Base-by-base conservation (phyloP, 2,888 invertebrate genomes). In the Antheraea assamensis region DNA sequence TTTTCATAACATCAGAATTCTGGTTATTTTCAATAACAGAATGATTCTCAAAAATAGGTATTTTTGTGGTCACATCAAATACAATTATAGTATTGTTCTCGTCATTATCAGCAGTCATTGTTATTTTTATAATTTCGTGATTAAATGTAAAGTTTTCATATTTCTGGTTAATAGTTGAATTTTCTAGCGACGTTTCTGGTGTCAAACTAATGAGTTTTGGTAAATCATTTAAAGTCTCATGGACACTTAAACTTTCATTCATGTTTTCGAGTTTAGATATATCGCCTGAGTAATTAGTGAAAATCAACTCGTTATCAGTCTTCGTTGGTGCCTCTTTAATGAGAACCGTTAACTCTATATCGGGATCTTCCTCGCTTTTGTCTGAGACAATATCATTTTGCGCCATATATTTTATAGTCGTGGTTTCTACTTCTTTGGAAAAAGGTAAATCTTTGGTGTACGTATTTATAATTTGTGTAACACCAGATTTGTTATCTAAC, bases 291-390 rank as follows among this genome's bases (percentile, higher is more conserved):
- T 83, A 83, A 74, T 83, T 85, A 10, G 77, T 75, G 70, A 79
- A 77, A 70, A 76, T 76, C 71, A 76, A 52, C 73, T 82, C 80
- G 61, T 87, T 77, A 70, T 83, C 79, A 10, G 73, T 76, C 3
- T 80, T 76, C 55, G 81, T 79, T 30, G 81, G 74, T 49, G 79
- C 80, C 52, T 93, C 92, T 76, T 89, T 92, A 76, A 94, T 86
- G 71, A 90, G 85, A 47, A 94, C 90, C 2, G 90, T 92, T 0
- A 94, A 84, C 76, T 94, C 92, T 72, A 93, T 85, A 10, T 85
- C 80, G 24, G 87, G 82, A 75, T 90, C 88, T 75, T 90, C 89
- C 61, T 84, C 84, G 15, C 74, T 70, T 55, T 82, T 78, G 68
- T 79, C 76, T 35, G 76, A 76, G 42, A 81, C 76, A 49, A 61